A percentile compares a stretch with the other conserved stretches of the same genome.
These are phyloP conservation scores for Eupeodes latifasciatus DNA, from an alignment of 2,888 invertebrate genomes.

Conservation along the genomic window DNA sequence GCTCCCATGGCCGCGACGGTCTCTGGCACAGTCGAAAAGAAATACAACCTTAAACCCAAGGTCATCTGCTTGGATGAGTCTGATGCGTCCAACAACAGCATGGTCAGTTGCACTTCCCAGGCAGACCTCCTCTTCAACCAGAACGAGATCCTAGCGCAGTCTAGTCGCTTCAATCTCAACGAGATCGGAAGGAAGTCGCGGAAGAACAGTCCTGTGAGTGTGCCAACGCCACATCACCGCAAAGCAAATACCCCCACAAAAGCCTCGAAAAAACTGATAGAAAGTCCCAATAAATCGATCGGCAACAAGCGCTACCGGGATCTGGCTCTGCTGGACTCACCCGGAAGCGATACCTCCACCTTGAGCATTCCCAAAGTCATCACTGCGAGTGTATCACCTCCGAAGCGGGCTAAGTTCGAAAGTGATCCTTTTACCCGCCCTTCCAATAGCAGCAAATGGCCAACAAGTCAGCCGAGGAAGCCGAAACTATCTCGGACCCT, in stretches of 20 bases:
- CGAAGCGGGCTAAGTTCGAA: slow-evolving; percentile 81
- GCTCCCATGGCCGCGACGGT: slow-evolving; percentile 3
- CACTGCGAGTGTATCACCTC: slow-evolving; percentile 80
- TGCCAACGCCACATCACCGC: neutral
- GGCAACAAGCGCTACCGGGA: slow-evolving; percentile 71
- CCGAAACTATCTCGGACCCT: slow-evolving; percentile 79
- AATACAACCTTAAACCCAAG: slow-evolving; percentile 56
- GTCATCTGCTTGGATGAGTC: slow-evolving; percentile 68
- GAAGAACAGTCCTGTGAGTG: slow-evolving; percentile 75
- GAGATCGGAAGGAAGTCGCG: slow-evolving; percentile 79
- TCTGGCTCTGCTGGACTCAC: slow-evolving; percentile 68
- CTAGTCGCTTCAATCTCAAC: slow-evolving; percentile 83
- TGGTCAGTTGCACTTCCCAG: slow-evolving; percentile 79
- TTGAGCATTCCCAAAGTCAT: slow-evolving; percentile 40
- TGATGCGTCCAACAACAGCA: slow-evolving; percentile 78
- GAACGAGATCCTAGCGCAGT: slow-evolving; percentile 83
- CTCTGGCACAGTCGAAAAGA: neutral
- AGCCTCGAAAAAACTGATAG: slow-evolving; percentile 32
- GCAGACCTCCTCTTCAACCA: slow-evolving; percentile 81
- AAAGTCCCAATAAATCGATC: slow-evolving; percentile 49
- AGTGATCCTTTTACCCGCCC: slow-evolving; percentile 58
- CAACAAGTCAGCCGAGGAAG: slow-evolving; percentile 80
- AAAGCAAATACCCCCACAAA: slow-evolving; percentile 46
- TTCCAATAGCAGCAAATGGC: slow-evolving; percentile 79
- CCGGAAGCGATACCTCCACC: slow-evolving; percentile 42